Conservation (phyloP, 2,113 vertebrate species). For the Strix uralensis region DNA sequence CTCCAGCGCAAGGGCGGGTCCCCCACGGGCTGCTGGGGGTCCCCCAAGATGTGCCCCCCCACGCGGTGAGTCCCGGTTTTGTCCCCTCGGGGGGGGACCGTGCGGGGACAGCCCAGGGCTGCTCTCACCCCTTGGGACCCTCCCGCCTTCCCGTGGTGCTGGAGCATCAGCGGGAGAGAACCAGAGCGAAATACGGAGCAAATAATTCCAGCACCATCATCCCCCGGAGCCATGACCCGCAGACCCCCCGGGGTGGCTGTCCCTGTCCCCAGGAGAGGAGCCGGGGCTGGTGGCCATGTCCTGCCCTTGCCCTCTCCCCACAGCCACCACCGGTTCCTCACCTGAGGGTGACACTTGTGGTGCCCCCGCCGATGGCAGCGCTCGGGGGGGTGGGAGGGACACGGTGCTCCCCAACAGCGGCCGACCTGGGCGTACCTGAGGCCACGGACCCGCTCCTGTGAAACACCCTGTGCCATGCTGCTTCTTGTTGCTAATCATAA, state of each 20-base stretch:
- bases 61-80: not conserved
- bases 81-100: not conserved
- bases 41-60: not conserved
- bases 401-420: fast-evolving
- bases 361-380: not conserved
- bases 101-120: not conserved
- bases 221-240: not conserved
- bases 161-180: not conserved
- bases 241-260: not conserved
- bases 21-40: not conserved
- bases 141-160: not conserved
- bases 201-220: not conserved
- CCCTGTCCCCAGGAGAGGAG: not conserved
- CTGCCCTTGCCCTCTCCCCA: not conserved
- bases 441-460: not conserved
- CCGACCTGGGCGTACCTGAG: not conserved
- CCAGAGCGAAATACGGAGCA: fast-evolving
- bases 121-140: not conserved
- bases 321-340: not conserved
- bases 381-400: not conserved
- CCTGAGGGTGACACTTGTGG: not conserved
- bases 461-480: not conserved
- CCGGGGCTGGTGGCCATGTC: not conserved
- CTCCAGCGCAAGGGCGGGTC: not conserved
- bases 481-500: not conserved